A percentile compares a stretch with the other conserved stretches of the same genome.
Conservation (phyloP, 2,888 invertebrate genomes). For the Drosophila suboccidentalis region DNA sequence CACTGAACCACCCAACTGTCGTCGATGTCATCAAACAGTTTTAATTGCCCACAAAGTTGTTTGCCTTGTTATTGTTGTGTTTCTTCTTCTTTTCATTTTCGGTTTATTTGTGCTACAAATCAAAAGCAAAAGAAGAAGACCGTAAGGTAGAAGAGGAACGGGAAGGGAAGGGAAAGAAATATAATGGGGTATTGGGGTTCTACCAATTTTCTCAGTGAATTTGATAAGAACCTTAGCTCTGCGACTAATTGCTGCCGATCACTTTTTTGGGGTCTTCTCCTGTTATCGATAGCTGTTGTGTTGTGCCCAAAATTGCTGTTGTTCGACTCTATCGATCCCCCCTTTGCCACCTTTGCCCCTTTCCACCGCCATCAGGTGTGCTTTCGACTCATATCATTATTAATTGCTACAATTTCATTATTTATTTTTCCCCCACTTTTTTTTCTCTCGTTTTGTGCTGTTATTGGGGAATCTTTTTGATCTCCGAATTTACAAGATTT, state of each 20-base stretch:
- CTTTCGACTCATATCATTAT: slow-evolving; percentile 58
- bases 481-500: slow-evolving; percentile 70
- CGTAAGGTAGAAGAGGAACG: background rate
- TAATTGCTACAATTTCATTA: slow-evolving; percentile 79
- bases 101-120: slow-evolving; percentile 72
- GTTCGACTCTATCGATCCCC: slow-evolving; percentile 31
- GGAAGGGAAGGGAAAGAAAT: background rate
- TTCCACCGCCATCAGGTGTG: background rate
- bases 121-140: slow-evolving; percentile 45
- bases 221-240: slow-evolving; percentile 40
- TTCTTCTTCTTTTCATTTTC: slow-evolving; percentile 48
- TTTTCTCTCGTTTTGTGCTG: slow-evolving; percentile 1
- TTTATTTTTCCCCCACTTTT: slow-evolving; percentile 25
- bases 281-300: slow-evolving; percentile 49
- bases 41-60: slow-evolving; percentile 77
- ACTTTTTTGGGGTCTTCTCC: slow-evolving; percentile 21
- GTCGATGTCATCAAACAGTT: slow-evolving; percentile 68
- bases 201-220: slow-evolving; percentile 32
- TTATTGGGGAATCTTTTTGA: slow-evolving; percentile 63
- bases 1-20: slow-evolving; percentile 4
- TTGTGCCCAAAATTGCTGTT: slow-evolving; percentile 64
- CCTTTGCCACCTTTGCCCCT: background rate
- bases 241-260: slow-evolving; percentile 66
- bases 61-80: slow-evolving; percentile 59
- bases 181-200: background rate